Conservation (phyloP, 2,888 invertebrate genomes). For the Diarsia mendica region DNA sequence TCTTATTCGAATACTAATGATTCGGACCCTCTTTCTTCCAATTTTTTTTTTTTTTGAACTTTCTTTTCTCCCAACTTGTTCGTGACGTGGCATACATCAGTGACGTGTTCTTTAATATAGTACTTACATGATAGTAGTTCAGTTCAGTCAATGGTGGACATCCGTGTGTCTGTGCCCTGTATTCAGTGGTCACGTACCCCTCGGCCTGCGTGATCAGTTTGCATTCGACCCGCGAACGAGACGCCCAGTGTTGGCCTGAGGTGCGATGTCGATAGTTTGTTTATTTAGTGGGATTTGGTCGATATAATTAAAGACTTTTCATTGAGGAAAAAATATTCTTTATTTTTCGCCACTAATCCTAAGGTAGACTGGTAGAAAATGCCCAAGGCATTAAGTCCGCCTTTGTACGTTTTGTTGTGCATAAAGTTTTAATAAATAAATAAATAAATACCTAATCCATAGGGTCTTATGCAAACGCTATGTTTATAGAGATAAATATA, state of each 20-base stretch:
- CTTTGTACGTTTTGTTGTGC: too few relatives aligned
- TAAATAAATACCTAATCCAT: too few relatives aligned
- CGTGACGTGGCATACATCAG: conserved; percentile 55
- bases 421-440: too few relatives aligned
- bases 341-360: not conserved
- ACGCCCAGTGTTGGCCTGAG: conserved; percentile 55
- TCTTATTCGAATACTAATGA: not conserved
- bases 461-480: not conserved
- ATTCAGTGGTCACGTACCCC: conserved; percentile 79
- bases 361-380: too few relatives aligned
- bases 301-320: not conserved
- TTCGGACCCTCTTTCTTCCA: not conserved
- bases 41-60: not conserved
- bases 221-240: conserved; percentile 72
- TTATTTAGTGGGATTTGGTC: not conserved
- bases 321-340: not conserved
- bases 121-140: conserved; percentile 48
- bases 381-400: too few relatives aligned
- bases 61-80: not conserved
- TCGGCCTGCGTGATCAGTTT: conserved; percentile 78
- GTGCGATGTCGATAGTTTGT: conserved; percentile 46
- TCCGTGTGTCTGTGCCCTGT: conserved; percentile 80
- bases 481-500: not conserved
- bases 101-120: conserved; percentile 52
- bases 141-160: conserved; percentile 68